A percentile compares a stretch with the other conserved stretches of the same genome.
These are phyloP conservation scores for Microplitis manilae DNA, from an alignment of 2,888 invertebrate genomes.

Conservation along the genomic window DNA sequence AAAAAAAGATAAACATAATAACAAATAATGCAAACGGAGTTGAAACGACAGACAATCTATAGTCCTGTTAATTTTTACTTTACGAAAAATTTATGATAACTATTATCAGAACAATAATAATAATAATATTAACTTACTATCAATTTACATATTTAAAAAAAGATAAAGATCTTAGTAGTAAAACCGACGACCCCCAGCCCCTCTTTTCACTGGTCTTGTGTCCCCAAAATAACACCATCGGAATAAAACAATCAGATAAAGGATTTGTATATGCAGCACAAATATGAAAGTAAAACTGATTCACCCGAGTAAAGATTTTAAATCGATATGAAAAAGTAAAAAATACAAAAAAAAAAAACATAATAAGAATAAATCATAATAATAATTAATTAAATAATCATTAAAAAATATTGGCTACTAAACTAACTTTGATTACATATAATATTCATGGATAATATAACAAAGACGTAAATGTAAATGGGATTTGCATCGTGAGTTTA, in stretches of 20 bases:
- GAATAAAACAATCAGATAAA: slow-evolving; percentile 29
- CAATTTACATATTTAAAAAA: slow-evolving; percentile 10
- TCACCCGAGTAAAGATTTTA: slow-evolving; percentile 1
- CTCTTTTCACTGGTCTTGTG: slow-evolving; percentile 44
- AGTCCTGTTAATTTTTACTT: slow-evolving; percentile 40
- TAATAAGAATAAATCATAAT: background rate
- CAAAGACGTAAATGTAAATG: slow-evolving; percentile 29
- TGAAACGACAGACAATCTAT: slow-evolving; percentile 47
- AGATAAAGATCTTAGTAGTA: slow-evolving; percentile 17
- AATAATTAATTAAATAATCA: slow-evolving; percentile 21
- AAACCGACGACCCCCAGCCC: slow-evolving; percentile 13
- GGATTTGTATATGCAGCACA: slow-evolving; percentile 28
- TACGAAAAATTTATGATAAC: slow-evolving; percentile 37
- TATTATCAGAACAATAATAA: slow-evolving; percentile 15
- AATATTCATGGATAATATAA: slow-evolving; percentile 43
- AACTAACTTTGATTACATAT: slow-evolving; percentile 37
- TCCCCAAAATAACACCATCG: slow-evolving; percentile 27
- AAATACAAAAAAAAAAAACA: slow-evolving; percentile 27
- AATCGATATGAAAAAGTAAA: background rate
- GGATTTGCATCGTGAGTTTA: slow-evolving; percentile 36
- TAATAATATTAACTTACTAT: slow-evolving; percentile 29
- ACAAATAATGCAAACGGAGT: slow-evolving; percentile 42
- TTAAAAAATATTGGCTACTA: slow-evolving; percentile 45
- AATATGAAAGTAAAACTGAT: slow-evolving; percentile 23
- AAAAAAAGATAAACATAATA: slow-evolving; percentile 35